Percentiles rank a stretch among this genome's conserved stretches.
phyloP scores from a whole-genome alignment of 2,797 vertebrate species.

The Okamejei kenojei region DNA sequence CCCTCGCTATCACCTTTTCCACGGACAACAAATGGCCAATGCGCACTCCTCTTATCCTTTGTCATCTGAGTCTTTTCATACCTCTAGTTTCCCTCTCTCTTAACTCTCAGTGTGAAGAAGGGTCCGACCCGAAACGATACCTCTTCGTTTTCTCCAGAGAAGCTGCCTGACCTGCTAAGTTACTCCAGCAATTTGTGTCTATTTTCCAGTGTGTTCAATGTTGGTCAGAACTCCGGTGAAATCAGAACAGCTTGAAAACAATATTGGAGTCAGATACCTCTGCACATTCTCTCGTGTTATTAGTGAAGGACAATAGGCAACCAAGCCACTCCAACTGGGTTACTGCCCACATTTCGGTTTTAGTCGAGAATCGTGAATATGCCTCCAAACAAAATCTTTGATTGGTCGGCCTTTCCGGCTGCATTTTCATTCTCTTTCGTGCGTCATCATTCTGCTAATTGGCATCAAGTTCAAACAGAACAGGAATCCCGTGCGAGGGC shows the following conservation, averaged over 20 bases:
- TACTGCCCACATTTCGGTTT: background rate
- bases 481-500: background rate
- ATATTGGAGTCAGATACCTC: background rate
- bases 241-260: background rate
- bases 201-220: background rate
- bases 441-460: background rate
- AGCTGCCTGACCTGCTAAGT: too few species aligned
- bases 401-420: background rate
- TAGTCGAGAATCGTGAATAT: background rate
- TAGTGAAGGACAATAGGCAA: background rate
- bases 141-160: too few species aligned
- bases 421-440: background rate
- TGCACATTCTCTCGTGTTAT: background rate
- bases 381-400: background rate
- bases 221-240: background rate
- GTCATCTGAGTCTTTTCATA: too few species aligned
- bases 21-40: too few species aligned
- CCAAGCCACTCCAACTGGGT: background rate
- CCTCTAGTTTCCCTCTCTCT: too few species aligned
- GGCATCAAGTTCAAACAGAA: background rate
- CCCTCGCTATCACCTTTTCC: too few species aligned
- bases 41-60: too few species aligned
- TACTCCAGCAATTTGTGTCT: too few species aligned
- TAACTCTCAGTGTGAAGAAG: too few species aligned
- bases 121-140: too few species aligned